Conservation (phyloP, 2,888 invertebrate genomes). For the Cylindroiulus punctatus region DNA sequence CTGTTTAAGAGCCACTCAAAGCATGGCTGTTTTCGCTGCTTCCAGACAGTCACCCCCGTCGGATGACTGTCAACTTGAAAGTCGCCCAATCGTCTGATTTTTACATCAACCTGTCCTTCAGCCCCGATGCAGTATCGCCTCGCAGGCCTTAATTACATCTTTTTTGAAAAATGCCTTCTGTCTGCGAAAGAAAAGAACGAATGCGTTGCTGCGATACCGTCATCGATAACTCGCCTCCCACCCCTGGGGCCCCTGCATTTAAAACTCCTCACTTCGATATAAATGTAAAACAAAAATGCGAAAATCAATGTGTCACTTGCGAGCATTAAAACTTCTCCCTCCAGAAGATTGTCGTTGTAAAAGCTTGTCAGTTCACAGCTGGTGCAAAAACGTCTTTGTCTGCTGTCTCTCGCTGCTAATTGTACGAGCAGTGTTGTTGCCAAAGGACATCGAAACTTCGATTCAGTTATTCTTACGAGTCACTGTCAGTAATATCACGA, state of each 20-base stretch:
- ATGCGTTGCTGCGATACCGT: background rate
- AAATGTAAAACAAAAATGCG: slow-evolving; percentile 35
- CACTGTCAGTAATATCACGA: background rate
- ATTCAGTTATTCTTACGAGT: background rate
- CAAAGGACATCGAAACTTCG: background rate
- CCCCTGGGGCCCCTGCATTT: background rate
- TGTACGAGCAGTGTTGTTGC: background rate
- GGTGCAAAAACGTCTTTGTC: background rate
- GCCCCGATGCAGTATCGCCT: background rate
- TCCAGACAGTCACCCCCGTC: background rate
- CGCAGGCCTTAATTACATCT: background rate
- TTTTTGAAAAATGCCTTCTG: slow-evolving; percentile 5
- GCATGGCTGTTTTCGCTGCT: background rate
- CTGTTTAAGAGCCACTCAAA: background rate
- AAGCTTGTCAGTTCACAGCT: background rate
- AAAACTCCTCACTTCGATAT: background rate
- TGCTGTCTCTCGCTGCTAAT: slow-evolving; percentile 8
- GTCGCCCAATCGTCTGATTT: background rate
- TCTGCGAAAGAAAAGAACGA: background rate
- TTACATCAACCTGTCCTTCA: slow-evolving; percentile 31
- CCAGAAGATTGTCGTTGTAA: background rate
- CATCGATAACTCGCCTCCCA: background rate
- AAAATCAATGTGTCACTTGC: slow-evolving; percentile 3
- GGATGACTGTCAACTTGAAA: slow-evolving; percentile 13
- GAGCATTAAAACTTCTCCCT: slow-evolving; percentile 1